phyloP scores from a whole-genome alignment of 2,113 vertebrate genomes.

The Myotis yumanensis region DNA sequence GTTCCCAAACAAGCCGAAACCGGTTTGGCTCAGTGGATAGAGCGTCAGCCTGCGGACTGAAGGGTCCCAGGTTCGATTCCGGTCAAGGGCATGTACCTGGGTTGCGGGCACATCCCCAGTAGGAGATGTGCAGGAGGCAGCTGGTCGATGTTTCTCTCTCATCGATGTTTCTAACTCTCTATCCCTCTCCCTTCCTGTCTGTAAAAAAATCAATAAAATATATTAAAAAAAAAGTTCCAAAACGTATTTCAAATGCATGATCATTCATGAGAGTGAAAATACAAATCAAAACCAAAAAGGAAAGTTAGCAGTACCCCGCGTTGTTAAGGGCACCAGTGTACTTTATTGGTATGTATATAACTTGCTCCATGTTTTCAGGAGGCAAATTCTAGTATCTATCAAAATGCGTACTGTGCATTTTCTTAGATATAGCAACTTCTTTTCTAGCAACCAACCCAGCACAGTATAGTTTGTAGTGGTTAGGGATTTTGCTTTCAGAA shows the following conservation, averaged over 20 bases:
- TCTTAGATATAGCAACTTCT: background rate
- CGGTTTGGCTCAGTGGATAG: no score
- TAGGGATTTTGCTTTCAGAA: background rate
- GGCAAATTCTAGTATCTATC: background rate
- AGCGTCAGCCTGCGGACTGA: no score
- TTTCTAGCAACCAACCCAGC: background rate
- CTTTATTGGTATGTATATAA: background rate
- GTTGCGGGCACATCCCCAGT: no score
- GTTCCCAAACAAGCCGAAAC: rapidly evolving
- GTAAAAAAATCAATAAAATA: no score
- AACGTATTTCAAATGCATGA: background rate
- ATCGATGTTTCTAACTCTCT: no score
- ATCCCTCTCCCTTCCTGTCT: no score
- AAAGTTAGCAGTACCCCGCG: background rate
- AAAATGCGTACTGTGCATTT: background rate
- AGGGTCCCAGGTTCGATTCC: no score
- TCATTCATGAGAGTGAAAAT: background rate
- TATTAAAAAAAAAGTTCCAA: background rate
- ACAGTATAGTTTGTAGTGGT: background rate
- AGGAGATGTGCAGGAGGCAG: no score
- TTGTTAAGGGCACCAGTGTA: background rate
- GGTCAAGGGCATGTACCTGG: no score
- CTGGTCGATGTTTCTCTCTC: no score
- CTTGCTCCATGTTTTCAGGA: background rate
- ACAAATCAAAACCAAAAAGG: background rate